Base-by-base conservation (phyloP, 2,888 invertebrate species). In the Eucera pruinosa region DNA sequence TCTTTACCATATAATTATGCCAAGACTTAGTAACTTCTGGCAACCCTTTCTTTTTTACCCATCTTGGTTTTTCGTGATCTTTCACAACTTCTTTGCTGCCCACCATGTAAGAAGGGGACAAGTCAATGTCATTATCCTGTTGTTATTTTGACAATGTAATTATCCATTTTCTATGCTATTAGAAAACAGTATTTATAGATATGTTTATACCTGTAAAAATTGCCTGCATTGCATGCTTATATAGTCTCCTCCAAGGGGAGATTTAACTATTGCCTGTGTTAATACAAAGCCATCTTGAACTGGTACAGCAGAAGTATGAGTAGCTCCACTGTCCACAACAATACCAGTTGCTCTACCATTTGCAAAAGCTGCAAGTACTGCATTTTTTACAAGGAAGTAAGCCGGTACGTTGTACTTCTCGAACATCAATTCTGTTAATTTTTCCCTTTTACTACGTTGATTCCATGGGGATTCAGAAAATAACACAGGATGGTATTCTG, bases 381-480 rank as follows among this genome's bases (percentile, higher is more conserved):
- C 99, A 92, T 98, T 99, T 93, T 99, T 99, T 0, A 98, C 98
- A 13, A 99, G 93, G 92, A 98, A 99, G 93, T 99, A 99, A 0
- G 99, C 99, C 0, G 99, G 99, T 0, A 98, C 98, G 90, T 98
- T 97, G 93, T 98, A 99, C 91, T 99, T 99, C 93, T 99, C 99
- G 91, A 99, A 99, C 95, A 99, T 97, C 0, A 99, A 93, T 91
- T 99, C 99, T 0, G 99, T 98, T 1, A 99, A 93, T 90, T 97
- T 97, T 93, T 99, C 99, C 20, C 99, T 94, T 88, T 98, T 98
- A 13, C 96, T 95, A 68, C 98, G 94, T 1, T 96, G 95, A 84
- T 99, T 99, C 99, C 99, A 99, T 52, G 99, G 97, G 0, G 99
- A 97, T 93, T 99, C 99, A 0, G 99, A 99, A 94, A 99, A 99